Evolutionary conservation across 1,140 invertebrate species (phyloP), one percentile per base, ranked within the genome.

Genomic region (Formica exsecta): DNA sequence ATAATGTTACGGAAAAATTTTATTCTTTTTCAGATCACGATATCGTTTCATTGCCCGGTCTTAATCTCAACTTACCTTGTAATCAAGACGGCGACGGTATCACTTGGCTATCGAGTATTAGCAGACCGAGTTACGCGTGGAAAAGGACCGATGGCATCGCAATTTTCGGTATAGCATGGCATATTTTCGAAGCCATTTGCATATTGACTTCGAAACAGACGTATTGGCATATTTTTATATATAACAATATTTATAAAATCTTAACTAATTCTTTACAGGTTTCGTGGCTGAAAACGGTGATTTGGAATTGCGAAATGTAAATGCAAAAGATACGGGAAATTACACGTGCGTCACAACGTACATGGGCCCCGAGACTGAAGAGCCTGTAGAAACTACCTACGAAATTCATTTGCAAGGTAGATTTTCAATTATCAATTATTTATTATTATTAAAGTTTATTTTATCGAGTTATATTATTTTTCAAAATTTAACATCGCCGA

Each of bases 341-440:
- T 94, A 94, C 89, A 92, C 91, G 2, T 94, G 94, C 75, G 83
- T 90, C 38, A 89, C 94, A 57, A 93, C 86, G 19, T 94, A 94
- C 85, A 91, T 92, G 44, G 92, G 93, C 86, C 93, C 93, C 29
- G 93, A 94, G 71, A 94, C 93, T 79, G 93, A 93, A 62, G 92
- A 93, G 70, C 83, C 90, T 48, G 88, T 94, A 48, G 73, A 91
- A 59, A 91, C 88, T 76, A 79, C 88, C 74, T 94, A 93, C n/a
- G 68, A 83, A 6, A 9, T 83, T 29, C 79, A 44, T 44, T 73
- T 83, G 54, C 79, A 48, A 83, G 79, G 79, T 81, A n/a, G 29
- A 59, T 70, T 19, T 38, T 64, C 41, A 16, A n/a, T 61, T 76
- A 38, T n/a, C 19, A 9, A 77, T 44, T 9, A 48, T 44, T 16